Evolutionary conservation across 2,113 vertebrate genomes (phyloP), one percentile per base, ranked within the genome.

Genomic region (Camarhynchus parvulus): DNA sequence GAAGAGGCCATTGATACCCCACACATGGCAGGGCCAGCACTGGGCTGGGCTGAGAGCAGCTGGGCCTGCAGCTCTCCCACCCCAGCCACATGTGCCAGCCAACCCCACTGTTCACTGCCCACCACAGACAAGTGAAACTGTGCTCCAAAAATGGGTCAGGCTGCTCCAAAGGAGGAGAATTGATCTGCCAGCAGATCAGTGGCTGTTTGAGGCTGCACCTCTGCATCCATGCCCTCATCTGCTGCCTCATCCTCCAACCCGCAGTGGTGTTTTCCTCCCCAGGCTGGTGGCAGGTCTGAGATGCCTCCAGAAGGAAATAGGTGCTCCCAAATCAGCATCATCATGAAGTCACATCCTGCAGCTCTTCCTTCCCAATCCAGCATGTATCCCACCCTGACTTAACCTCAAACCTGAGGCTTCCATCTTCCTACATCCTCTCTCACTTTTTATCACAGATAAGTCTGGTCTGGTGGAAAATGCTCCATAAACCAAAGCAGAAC

Each of bases 11-110:
- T 10, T 41, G 88, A 70, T 58, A 37, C 25, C 55, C 59, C 1
- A 5, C 4, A 9, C 21, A 28, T 7, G 20, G 13, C 74, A 11
- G 7, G 21, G n/a, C 27, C 1, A 3, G 11, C 0, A 0, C 35
- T 31, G 17, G 58, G 46, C 27, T 58, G 22, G 27, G 18, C 69
- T 84, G 69, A n/a, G 39, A 53, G 28, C 47, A 73, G 24, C n/a
- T 50, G 22, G 37, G 6, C 11, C 49, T 30, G 30, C 49, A 52
- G 15, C 37, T 80, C 91, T 86, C 37, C 44, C 35, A 41, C 9
- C 28, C 31, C 47, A 70, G 25, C 6, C 64, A 15, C 3, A 1
- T 11, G 31, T 62, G 59, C 39, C 49, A 20, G 63, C 39, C 44
- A 14, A 30, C 13, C 46, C 55, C 24, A 23, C 13, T 17, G 25